Percentiles rank a stretch among this genome's conserved stretches.
Conservation (phyloP, 1,140 invertebrate genomes). For the Drosophila tsacasi region DNA sequence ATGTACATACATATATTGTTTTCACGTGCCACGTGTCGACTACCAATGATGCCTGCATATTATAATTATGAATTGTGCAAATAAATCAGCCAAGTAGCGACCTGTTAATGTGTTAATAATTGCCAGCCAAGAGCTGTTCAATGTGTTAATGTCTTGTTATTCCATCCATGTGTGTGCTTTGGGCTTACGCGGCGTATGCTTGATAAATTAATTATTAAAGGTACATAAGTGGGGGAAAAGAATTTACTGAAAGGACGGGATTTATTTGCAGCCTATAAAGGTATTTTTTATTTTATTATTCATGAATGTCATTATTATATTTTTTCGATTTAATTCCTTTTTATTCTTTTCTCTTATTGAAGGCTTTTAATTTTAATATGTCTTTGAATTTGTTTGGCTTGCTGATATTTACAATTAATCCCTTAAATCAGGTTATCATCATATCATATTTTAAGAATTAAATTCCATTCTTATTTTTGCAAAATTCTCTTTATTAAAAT, state of each 20-base stretch:
- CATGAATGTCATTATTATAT: not conserved
- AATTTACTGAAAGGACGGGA: not conserved
- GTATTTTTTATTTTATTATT: not conserved
- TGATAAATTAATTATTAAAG: constrained; percentile 29
- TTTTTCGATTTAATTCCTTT: not conserved
- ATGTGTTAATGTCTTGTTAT: constrained; percentile 47
- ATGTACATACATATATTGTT: constrained; percentile 25
- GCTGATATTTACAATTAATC: not conserved
- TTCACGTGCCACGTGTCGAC: constrained; percentile 63
- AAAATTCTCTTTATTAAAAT: constrained; percentile 36
- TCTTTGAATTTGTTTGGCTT: not conserved
- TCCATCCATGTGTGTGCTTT: not conserved
- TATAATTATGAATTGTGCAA: constrained; percentile 71
- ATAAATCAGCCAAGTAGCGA: constrained; percentile 67
- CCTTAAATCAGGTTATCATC: not conserved
- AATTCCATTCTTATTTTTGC: not conserved
- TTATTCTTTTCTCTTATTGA: not conserved
- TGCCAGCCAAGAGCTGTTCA: constrained; percentile 43
- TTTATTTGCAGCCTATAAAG: constrained; percentile 65
- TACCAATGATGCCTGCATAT: constrained; percentile 44
- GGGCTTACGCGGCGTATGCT: constrained; percentile 9
- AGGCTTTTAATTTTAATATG: not conserved
- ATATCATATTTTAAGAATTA: not conserved
- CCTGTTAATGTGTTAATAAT: constrained; percentile 79
- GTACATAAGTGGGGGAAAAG: not conserved